phyloP scores from a whole-genome alignment of 2,888 invertebrate species.

The Protonemura montana region DNA sequence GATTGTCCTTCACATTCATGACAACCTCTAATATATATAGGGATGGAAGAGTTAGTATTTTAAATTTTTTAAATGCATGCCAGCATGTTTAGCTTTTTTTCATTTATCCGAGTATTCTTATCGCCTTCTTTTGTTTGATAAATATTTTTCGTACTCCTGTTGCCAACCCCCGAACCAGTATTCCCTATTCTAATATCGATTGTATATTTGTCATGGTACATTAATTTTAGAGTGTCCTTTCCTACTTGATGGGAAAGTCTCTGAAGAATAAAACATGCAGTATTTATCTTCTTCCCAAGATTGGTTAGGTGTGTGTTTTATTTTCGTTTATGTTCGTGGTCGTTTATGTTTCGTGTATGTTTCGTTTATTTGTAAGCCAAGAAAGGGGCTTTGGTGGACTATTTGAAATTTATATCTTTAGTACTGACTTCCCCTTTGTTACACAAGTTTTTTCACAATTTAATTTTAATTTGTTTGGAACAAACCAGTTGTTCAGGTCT shows the following conservation, averaged over 20 bases:
- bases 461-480: background rate
- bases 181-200: background rate
- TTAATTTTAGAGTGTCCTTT: background rate
- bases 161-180: background rate
- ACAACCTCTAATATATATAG: background rate
- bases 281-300: background rate
- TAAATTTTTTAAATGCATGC: background rate
- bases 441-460: background rate
- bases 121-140: background rate
- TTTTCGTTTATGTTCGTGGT: background rate
- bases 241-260: background rate
- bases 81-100: background rate
- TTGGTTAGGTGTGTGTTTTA: background rate
- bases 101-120: background rate
- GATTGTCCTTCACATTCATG: background rate
- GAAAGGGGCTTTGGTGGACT: background rate
- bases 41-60: background rate
- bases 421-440: background rate
- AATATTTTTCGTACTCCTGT: background rate
- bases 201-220: background rate
- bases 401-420: background rate
- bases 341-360: no score
- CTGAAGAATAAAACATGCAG: background rate
- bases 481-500: background rate
- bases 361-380: background rate